Percentiles rank a stretch among this genome's conserved stretches.
Evolutionary conservation across 2,113 vertebrate species (phyloP).

Genomic region (Notechis scutatus): DNA sequence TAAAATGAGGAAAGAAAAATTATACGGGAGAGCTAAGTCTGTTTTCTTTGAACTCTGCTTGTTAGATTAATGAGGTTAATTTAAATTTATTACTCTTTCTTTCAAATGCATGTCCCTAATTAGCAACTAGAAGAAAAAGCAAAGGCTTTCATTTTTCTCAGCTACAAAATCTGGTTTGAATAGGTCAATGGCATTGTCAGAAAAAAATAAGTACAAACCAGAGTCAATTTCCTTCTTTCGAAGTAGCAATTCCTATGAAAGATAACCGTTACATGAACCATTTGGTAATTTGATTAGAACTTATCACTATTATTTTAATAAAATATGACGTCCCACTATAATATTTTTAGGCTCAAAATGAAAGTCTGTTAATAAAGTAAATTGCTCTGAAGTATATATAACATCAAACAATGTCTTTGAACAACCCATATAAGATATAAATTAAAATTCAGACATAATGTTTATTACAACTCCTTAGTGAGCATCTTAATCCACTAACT

Average conservation of each 20-base stretch:
- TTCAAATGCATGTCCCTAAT: not conserved
- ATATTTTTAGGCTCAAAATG: not conserved
- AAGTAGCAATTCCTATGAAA: not conserved
- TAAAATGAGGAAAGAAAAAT: constrained; percentile 23
- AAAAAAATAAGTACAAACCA: not conserved
- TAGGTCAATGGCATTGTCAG: not conserved
- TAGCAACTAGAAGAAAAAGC: not conserved
- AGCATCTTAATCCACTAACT: not conserved
- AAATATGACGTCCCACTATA: not conserved
- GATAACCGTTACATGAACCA: not conserved
- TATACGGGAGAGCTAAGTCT: constrained; percentile 19
- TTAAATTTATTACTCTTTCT: constrained; percentile 9
- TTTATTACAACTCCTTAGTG: not conserved
- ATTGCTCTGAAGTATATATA: not conserved
- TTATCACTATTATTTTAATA: not conserved
- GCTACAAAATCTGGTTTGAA: not conserved
- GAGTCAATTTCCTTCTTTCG: not conserved
- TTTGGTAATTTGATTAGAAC: not conserved
- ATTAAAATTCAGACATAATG: not conserved
- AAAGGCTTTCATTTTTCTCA: not conserved
- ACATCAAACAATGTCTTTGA: not conserved
- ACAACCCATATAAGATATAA: not conserved
- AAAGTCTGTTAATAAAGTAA: not conserved
- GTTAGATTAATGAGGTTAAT: constrained; percentile 25
- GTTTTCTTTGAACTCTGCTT: not conserved